A percentile compares a stretch with the other conserved stretches of the same genome.
Conservation (phyloP, 2,113 vertebrate species). For the Larimichthys polyactis region DNA sequence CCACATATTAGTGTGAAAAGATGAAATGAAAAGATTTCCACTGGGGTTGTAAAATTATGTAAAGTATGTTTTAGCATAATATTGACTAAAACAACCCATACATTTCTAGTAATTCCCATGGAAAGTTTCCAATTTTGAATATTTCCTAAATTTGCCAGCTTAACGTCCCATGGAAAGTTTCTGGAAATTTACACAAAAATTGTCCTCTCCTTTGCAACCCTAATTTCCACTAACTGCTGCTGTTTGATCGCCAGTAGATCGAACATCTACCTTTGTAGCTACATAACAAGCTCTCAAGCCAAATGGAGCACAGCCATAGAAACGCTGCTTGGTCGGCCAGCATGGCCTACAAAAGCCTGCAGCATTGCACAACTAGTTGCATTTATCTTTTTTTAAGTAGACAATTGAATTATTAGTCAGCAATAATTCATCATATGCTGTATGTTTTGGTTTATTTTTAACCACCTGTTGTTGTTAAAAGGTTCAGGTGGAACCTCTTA, state of each 20-base stretch:
- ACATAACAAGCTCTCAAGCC: neutral
- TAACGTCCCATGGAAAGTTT: too few species aligned
- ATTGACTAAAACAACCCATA: too few species aligned
- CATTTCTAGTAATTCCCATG: too few species aligned
- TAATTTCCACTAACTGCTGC: too few species aligned
- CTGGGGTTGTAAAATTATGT: too few species aligned
- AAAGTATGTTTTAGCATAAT: too few species aligned
- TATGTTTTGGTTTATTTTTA: neutral
- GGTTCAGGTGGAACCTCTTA: neutral
- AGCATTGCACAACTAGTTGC: neutral
- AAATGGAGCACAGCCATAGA: slow-evolving; percentile 5
- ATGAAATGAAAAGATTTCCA: neutral
- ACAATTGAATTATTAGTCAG: neutral
- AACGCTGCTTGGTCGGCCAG: neutral
- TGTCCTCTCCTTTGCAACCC: too few species aligned
- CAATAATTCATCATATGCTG: neutral
- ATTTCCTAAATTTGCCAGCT: too few species aligned
- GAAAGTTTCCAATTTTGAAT: too few species aligned
- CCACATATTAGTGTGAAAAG: neutral
- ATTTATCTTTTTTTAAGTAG: neutral
- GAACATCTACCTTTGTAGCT: neutral
- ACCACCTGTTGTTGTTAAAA: neutral
- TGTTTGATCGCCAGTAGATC: neutral
- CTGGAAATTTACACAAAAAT: too few species aligned
- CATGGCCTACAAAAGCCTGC: neutral